Evolutionary conservation across 2,797 vertebrate species (phyloP), one percentile per base, ranked within the genome.

Genomic region (Sebastes steindachneri): DNA sequence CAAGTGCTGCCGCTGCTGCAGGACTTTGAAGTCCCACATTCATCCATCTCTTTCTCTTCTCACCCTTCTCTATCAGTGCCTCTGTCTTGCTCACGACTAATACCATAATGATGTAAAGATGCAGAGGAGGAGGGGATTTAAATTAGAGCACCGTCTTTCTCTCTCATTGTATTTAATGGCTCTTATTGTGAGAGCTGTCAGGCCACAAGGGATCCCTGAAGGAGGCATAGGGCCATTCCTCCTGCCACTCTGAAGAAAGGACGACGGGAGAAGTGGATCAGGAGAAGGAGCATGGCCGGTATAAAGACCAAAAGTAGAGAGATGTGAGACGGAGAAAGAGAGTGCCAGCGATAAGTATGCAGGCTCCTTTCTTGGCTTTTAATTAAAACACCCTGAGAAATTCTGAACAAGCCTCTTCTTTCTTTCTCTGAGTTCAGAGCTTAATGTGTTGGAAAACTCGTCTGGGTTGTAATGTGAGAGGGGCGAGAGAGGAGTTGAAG

Each of bases 11-110:
- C 33, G 53, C 88, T 88, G 85, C 77, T 90, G 89, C 64, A 71
- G 85, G 77, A 86, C 94, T 95, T 95, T 95, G 93, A 95, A 95
- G 94, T 79, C 64, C 63, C 29, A 72, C 84, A 88, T 91, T 91
- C 79, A 84, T 85, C 76, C 75, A 23, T 35, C 71, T 82, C 68
- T 85, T 75, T 84, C 71, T 84, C 69, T 26, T n/a, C 66, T 58
- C 51, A 68, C 65, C 77, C 70, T 70, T 53, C 72, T 86, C 69
- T 64, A 72, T 69, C 68, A 29, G 77, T 75, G 63, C 82, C 66
- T 83, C 67, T 80, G 63, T 79, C 73, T 62, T 58, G 78, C 82
- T 86, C 82, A 77, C 45, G 26, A 69, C 83, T 85, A 86, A 87
- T 48, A 75, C 80, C 81, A 75, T 81, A 77, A 90, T 79, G 86